Conservation (phyloP, 1,140 invertebrate species). For the Proctacanthus coquilletti region DNA sequence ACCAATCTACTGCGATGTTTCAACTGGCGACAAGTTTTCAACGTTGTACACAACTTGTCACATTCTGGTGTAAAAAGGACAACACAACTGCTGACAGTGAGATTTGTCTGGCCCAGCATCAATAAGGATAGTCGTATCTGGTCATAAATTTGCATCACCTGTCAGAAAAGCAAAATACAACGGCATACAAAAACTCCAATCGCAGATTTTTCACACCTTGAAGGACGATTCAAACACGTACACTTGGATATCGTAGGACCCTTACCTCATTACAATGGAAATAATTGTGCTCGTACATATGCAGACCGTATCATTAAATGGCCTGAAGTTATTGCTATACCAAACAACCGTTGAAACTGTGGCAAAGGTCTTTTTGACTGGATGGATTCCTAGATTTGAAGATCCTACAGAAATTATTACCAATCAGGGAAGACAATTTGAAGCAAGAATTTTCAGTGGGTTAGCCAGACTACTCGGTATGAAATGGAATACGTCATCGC, state of each 20-base stretch:
- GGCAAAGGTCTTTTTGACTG: neutral
- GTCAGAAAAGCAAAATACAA: conserved; percentile 1
- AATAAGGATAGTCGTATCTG: conserved; percentile 10
- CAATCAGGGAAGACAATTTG: neutral
- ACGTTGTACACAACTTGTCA: neutral
- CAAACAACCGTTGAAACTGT: neutral
- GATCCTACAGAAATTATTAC: neutral
- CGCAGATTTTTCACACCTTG: conserved; percentile 7
- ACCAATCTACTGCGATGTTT: conserved; percentile 2
- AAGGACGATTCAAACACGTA: conserved; percentile 25
- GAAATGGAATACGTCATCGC: neutral
- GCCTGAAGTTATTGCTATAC: conserved; percentile 22
- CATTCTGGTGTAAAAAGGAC: neutral
- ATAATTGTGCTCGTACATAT: conserved; percentile 27
- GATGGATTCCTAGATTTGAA: neutral
- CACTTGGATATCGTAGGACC: conserved; percentile 36
- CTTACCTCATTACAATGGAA: conserved; percentile 20
- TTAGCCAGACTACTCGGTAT: neutral
- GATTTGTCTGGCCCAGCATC: conserved; percentile 1
- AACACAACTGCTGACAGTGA: neutral
- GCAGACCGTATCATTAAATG: conserved; percentile 15
- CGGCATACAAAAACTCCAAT: conserved; percentile 13
- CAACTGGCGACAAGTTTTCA: conserved; percentile 1
- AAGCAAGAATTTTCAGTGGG: neutral
- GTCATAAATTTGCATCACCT: conserved; percentile 9